These are phyloP conservation scores for Heteromormyrus szaboi DNA, from an alignment of 2,797 vertebrate genomes.

Conservation along the genomic window DNA sequence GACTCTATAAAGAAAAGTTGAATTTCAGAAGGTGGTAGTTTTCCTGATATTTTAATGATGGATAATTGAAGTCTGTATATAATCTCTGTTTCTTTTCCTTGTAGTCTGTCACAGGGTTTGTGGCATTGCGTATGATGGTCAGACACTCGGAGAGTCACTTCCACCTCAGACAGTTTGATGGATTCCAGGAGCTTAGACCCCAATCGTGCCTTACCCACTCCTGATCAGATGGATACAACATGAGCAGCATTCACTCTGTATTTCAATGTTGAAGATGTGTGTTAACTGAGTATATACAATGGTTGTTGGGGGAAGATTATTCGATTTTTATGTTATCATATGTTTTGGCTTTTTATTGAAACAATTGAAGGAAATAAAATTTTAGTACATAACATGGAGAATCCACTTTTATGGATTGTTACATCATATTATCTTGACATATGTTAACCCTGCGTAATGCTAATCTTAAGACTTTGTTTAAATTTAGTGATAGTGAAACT, in stretches of 20 bases:
- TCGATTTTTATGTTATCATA: not conserved
- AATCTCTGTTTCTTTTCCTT: not conserved
- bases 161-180: constrained; percentile 73
- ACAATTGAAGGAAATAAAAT: not conserved
- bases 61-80: not conserved
- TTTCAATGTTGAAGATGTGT: not conserved
- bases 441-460: not conserved
- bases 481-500: not conserved
- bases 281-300: not conserved
- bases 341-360: not conserved
- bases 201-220: not conserved
- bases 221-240: not conserved
- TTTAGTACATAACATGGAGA: not conserved
- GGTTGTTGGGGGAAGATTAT: not conserved
- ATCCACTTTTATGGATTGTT: not conserved
- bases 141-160: constrained; percentile 77
- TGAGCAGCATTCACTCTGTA: not conserved
- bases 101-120: constrained; percentile 67
- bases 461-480: not conserved
- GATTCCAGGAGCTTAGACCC: constrained; percentile 36
- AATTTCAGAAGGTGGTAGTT: not conserved
- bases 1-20: not conserved
- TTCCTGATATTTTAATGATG: not conserved
- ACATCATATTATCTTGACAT: not conserved
- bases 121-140: constrained; percentile 76